Percentiles rank a stretch among this genome's conserved stretches.
These are phyloP conservation scores for Meriones psammophilus DNA, from an alignment of 2,797 vertebrate genomes.

Conservation along the genomic window DNA sequence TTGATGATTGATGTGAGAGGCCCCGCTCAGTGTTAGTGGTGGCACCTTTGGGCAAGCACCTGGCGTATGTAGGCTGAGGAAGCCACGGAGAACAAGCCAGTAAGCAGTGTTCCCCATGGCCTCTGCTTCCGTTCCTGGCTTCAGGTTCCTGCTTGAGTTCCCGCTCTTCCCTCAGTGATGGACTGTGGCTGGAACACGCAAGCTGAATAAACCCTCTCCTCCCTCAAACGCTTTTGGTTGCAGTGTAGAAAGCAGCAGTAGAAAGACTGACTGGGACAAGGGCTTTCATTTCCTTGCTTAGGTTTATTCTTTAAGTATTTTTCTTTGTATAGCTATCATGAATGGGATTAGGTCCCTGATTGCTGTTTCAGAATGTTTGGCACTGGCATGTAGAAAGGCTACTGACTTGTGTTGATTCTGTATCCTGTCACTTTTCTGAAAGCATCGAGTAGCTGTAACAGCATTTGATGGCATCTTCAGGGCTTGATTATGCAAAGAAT, in stretches of 20 bases:
- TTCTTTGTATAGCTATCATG: not conserved
- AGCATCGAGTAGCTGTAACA: not conserved
- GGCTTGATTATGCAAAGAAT: not conserved
- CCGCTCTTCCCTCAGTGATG: not conserved
- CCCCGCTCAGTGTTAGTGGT: not conserved
- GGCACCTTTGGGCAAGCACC: not conserved
- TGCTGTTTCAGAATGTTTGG: not conserved
- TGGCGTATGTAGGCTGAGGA: not conserved
- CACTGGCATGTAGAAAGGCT: not conserved
- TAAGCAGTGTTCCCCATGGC: not conserved
- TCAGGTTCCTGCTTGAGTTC: not conserved
- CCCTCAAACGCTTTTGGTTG: not conserved
- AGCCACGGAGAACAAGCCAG: not conserved
- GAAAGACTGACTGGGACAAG: not conserved
- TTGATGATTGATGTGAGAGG: too few species aligned
- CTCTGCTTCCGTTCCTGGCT: not conserved
- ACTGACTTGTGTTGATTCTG: not conserved
- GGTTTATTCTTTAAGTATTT: not conserved
- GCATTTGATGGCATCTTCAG: not conserved
- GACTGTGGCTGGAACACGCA: not conserved
- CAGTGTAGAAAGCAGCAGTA: not conserved
- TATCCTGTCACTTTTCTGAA: not conserved
- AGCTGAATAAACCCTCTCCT: not conserved
- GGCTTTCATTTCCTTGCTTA: not conserved
- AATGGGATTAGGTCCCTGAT: not conserved